Percentiles rank a stretch among this genome's conserved stretches.
phyloP scores from a whole-genome alignment of 1,140 invertebrate genomes.

The Apocrypta bakeri region DNA sequence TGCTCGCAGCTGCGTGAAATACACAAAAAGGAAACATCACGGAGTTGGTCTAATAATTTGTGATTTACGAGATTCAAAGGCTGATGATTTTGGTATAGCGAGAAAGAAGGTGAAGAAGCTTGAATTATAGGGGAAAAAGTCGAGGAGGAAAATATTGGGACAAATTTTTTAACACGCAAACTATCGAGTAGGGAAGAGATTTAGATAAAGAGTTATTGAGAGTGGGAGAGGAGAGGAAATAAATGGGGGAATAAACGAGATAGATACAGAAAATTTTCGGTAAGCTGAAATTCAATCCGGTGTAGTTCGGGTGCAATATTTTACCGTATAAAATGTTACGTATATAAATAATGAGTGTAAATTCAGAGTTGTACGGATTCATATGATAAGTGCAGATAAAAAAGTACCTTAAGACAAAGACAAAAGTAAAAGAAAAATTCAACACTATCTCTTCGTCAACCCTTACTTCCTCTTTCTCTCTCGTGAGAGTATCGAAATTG shows the following conservation, averaged over 20 bases:
- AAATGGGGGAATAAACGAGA: background rate
- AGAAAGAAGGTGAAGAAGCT: background rate
- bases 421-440: too few species aligned
- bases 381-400: too few species aligned
- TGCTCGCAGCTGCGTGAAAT: too few species aligned
- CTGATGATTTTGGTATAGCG: background rate
- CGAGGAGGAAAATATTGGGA: background rate
- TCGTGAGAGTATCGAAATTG: slow-evolving; percentile 50
- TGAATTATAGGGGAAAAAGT: background rate
- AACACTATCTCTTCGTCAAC: too few species aligned
- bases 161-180: background rate
- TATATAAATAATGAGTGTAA: too few species aligned
- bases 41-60: background rate
- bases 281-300: background rate
- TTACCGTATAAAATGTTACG: too few species aligned
- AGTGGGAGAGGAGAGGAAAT: background rate
- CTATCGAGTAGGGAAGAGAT: background rate
- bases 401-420: too few species aligned
- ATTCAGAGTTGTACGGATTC: too few species aligned
- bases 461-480: too few species aligned
- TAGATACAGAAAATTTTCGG: background rate
- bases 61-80: background rate
- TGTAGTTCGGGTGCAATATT: too few species aligned
- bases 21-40: background rate
- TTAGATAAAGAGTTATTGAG: background rate